Evolutionary conservation across 1,140 invertebrate genomes (phyloP).

Genomic region (Subanguina moxae): DNA sequence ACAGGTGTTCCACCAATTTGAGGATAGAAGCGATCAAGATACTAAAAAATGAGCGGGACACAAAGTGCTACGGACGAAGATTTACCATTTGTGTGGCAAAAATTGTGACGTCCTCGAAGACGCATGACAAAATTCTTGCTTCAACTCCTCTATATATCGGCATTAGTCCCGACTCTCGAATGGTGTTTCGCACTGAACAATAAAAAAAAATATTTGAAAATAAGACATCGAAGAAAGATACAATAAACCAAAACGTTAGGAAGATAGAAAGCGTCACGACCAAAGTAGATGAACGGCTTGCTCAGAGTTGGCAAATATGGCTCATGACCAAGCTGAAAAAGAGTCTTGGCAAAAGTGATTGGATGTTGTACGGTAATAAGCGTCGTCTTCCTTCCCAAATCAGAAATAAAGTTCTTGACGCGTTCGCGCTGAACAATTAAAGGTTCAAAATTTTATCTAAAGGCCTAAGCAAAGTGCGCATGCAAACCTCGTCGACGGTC

Average conservation of each 20-base stretch:
- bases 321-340: slow-evolving; percentile 56
- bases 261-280: slow-evolving; percentile 53
- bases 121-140: slow-evolving; percentile 22
- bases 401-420: background rate
- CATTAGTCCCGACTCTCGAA: slow-evolving; percentile 27
- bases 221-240: slow-evolving; percentile 18
- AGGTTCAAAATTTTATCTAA: too few species aligned
- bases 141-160: slow-evolving; percentile 38
- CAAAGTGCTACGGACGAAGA: too few species aligned
- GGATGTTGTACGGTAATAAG: slow-evolving; percentile 41
- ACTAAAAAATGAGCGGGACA: too few species aligned
- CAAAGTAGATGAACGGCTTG: slow-evolving; percentile 39
- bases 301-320: slow-evolving; percentile 52
- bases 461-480: too few species aligned
- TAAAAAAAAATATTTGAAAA: slow-evolving; percentile 13
- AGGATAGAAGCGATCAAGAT: slow-evolving; percentile 51
- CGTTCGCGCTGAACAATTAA: too few species aligned
- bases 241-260: slow-evolving; percentile 50
- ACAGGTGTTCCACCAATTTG: slow-evolving; percentile 46
- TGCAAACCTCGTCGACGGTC: too few species aligned
- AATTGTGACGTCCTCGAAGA: slow-evolving; percentile 22
- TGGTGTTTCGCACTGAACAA: slow-evolving; percentile 39
- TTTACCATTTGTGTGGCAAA: slow-evolving; percentile 13
- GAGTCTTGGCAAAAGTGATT: slow-evolving; percentile 46
- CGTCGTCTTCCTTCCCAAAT: slow-evolving; percentile 36